phyloP scores from a whole-genome alignment of 1,140 invertebrate genomes.

The Pissodes strobi region DNA sequence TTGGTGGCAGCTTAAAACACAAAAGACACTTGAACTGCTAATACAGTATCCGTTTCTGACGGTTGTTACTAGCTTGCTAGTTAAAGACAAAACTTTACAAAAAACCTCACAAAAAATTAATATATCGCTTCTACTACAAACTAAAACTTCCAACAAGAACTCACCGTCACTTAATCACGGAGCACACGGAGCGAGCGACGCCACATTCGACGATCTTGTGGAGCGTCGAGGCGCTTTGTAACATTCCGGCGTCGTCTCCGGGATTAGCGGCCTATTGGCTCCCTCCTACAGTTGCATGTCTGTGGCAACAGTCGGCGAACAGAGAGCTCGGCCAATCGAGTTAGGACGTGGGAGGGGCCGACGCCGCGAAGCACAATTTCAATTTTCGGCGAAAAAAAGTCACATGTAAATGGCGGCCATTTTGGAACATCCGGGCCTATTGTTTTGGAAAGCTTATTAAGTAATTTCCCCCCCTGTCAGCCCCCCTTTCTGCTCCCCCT shows the following conservation, averaged over 20 bases:
- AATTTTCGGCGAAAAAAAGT: conserved; percentile 39
- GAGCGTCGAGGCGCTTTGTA: conserved; percentile 19
- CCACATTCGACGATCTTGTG: conserved; percentile 28
- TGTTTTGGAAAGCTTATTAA: conserved; percentile 54
- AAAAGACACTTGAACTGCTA: too few relatives aligned
- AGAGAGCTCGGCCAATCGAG: conserved; percentile 41
- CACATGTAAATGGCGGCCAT: conserved; percentile 46
- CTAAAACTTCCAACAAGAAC: conserved; percentile 6
- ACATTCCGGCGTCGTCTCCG: conserved; percentile 47
- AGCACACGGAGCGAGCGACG: conserved; percentile 25
- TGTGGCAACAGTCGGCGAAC: conserved; percentile 43
- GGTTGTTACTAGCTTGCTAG: too few relatives aligned
- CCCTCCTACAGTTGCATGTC: conserved; percentile 48
- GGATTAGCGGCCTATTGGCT: conserved; percentile 46
- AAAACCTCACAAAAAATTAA: too few relatives aligned
- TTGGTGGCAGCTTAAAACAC: too few relatives aligned
- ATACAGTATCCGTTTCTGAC: too few relatives aligned
- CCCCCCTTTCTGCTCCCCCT: neutral
- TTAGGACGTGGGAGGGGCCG: conserved; percentile 39
- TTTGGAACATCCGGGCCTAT: conserved; percentile 51
- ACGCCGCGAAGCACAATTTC: conserved; percentile 44
- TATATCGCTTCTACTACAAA: too few relatives aligned
- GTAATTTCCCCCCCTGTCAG: conserved; percentile 50
- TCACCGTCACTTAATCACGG: conserved; percentile 19
- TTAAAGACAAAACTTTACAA: too few relatives aligned